A percentile compares a stretch with the other conserved stretches of the same genome.
Conservation (phyloP, 1,140 invertebrate species). For the Drosophila ananassae region DNA sequence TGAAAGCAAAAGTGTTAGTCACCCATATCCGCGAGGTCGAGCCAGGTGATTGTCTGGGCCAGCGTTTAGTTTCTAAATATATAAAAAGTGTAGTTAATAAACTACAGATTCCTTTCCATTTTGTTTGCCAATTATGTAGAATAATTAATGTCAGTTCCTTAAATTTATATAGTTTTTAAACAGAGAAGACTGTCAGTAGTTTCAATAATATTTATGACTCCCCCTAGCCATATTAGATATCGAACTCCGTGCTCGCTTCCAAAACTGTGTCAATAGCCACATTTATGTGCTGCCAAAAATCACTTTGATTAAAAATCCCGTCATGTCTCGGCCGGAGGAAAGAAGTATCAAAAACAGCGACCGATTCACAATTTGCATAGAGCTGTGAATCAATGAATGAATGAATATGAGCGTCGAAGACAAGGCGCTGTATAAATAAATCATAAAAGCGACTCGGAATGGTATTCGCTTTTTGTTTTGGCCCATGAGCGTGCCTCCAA, state of each 20-base stretch:
- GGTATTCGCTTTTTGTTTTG: constrained; percentile 20
- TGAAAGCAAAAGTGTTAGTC: constrained; percentile 66
- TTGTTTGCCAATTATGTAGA: constrained; percentile 4
- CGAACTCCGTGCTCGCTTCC: constrained; percentile 52
- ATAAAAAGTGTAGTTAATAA: no score
- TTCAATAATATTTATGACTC: constrained; percentile 22
- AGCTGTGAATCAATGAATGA: constrained; percentile 58
- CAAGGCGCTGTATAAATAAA: constrained; percentile 45
- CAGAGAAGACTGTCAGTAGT: constrained; percentile 17
- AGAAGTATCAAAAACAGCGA: constrained; percentile 38
- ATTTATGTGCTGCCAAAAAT: constrained; percentile 71
- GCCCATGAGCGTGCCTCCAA: constrained; percentile 27
- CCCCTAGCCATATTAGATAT: constrained; percentile 25
- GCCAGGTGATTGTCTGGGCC: constrained; percentile 6
- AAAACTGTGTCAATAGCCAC: constrained; percentile 77
- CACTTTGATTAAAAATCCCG: constrained; percentile 78
- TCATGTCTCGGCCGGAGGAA: constrained; percentile 71
- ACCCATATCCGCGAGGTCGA: constrained; percentile 32
- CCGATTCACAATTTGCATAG: constrained; percentile 68
- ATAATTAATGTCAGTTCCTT: constrained; percentile 36
- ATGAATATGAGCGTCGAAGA: constrained; percentile 15
- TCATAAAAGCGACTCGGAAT: constrained; percentile 35
- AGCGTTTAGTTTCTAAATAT: not conserved
- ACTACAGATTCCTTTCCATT: not conserved
- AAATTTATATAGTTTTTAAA: not conserved